These are phyloP conservation scores for Campoplex nolae DNA, from an alignment of 2,888 invertebrate species.

Conservation along the genomic window DNA sequence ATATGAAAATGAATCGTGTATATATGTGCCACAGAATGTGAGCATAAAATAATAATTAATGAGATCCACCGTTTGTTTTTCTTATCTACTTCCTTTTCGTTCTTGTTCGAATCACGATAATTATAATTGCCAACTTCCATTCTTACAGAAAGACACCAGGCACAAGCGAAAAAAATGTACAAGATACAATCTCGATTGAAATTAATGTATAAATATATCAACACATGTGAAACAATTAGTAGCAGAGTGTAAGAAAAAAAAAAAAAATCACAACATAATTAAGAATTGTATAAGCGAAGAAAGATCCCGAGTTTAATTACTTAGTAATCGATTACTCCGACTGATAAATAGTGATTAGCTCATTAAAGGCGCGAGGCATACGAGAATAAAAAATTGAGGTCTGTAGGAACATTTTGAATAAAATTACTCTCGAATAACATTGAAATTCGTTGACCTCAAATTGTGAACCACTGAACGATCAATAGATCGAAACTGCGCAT, in stretches of 20 bases:
- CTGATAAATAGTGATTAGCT: slow-evolving; percentile 6
- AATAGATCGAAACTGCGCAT: no score
- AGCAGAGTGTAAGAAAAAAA: neutral
- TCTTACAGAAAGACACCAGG: neutral
- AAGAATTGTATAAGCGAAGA: neutral
- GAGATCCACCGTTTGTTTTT: neutral
- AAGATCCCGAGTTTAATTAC: slow-evolving; percentile 6
- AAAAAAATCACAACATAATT: neutral
- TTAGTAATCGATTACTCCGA: slow-evolving; percentile 27
- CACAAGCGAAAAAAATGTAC: neutral
- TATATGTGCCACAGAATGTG: neutral
- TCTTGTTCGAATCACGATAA: slow-evolving; percentile 50
- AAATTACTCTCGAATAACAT: neutral
- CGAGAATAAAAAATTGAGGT: neutral
- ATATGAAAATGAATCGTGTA: neutral
- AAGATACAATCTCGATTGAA: slow-evolving; percentile 23
- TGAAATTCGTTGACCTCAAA: neutral
- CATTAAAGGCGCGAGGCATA: neutral
- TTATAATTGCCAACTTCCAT: slow-evolving; percentile 59
- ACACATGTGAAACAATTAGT: neutral
- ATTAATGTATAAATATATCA: slow-evolving; percentile 14
- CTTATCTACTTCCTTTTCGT: neutral
- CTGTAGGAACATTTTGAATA: neutral
- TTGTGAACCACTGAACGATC: neutral
- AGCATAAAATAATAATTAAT: neutral